Conservation (phyloP, 2,113 vertebrate species). For the Lepisosteus oculatus region DNA sequence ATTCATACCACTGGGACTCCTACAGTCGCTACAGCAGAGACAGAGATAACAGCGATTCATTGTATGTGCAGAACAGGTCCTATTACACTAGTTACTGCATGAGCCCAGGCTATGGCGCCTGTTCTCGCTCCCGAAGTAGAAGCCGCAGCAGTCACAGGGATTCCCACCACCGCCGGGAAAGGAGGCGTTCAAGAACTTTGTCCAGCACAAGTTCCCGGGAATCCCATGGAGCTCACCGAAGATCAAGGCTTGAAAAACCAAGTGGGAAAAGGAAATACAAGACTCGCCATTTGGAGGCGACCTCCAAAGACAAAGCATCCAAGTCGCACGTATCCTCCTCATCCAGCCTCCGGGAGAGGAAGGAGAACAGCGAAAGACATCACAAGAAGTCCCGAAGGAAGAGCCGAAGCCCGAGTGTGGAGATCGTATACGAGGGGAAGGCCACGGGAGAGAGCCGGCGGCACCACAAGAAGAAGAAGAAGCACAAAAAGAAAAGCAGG, state of each 20-base stretch:
- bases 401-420: conserved; percentile 73
- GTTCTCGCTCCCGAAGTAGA: conserved; percentile 54
- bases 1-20: conserved; percentile 56
- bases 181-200: conserved; percentile 64
- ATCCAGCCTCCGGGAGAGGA: conserved; percentile 51
- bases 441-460: conserved; percentile 53
- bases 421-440: conserved; percentile 76
- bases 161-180: conserved; percentile 56
- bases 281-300: conserved; percentile 78
- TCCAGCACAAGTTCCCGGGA: conserved; percentile 71
- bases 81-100: conserved; percentile 63
- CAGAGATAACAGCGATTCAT: conserved; percentile 56
- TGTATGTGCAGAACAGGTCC: conserved; percentile 58
- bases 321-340: conserved; percentile 24
- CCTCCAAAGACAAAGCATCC: conserved; percentile 27
- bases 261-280: conserved; percentile 90
- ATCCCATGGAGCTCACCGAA: conserved; percentile 54
- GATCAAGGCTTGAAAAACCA: conserved; percentile 70
- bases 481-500: conserved; percentile 82
- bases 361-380: conserved; percentile 57
- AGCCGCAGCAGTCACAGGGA: conserved; percentile 65
- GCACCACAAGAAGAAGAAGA: conserved; percentile 86
- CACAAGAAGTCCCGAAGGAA: conserved; percentile 66
- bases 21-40: conserved; percentile 67
- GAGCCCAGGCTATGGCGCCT: conserved; percentile 58